Conservation (phyloP, 1,140 invertebrate species). For the Calephelis nemesis region DNA sequence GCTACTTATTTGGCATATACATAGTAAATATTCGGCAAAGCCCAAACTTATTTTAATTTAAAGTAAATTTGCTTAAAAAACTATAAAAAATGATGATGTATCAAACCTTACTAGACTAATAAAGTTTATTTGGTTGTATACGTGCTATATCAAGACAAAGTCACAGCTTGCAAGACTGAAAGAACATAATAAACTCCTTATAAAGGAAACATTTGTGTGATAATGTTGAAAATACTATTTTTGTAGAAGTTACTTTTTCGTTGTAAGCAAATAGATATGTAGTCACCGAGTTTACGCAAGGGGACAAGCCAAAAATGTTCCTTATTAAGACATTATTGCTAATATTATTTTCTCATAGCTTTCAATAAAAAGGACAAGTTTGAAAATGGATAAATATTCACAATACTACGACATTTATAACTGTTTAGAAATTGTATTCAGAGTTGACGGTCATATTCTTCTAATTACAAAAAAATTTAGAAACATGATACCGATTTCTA, state of each 20-base stretch:
- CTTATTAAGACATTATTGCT: no score
- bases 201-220: constrained; percentile 59
- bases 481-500: no score
- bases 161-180: constrained; percentile 71
- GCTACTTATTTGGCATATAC: no score
- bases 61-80: background rate
- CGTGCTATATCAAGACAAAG: constrained; percentile 41
- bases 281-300: background rate
- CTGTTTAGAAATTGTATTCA: background rate
- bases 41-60: background rate
- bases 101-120: background rate
- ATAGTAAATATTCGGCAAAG: no score
- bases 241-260: constrained; percentile 28
- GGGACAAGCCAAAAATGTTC: no score
- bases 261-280: constrained; percentile 8
- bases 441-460: no score
- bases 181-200: constrained; percentile 49
- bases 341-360: no score
- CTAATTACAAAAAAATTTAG: no score
- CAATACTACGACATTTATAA: background rate
- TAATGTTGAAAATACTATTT: constrained; percentile 62
- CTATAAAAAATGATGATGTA: background rate
- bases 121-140: constrained; percentile 23
- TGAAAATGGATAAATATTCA: no score
- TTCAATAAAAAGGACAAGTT: no score